A percentile compares a stretch with the other conserved stretches of the same genome.
Conservation (phyloP, 2,888 invertebrate genomes). For the Celastrina argiolus region DNA sequence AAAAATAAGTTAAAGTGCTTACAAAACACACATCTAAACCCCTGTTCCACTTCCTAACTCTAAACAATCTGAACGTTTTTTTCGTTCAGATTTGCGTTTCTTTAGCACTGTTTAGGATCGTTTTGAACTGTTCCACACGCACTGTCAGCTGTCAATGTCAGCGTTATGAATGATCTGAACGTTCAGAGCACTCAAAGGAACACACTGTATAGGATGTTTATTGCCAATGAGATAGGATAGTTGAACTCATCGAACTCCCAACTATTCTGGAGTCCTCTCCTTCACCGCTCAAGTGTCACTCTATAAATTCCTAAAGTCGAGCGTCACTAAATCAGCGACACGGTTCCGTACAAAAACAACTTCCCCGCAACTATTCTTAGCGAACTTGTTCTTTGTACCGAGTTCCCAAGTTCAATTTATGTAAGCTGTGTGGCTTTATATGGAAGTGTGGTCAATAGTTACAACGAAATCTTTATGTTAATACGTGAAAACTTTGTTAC, state of each 20-base stretch:
- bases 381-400: slow-evolving; percentile 3
- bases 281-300: not conserved
- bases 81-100: too few species aligned
- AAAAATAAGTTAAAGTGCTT: too few species aligned
- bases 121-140: too few species aligned
- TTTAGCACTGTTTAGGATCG: too few species aligned
- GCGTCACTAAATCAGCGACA: not conserved
- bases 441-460: not conserved
- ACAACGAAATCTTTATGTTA: too few species aligned
- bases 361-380: not conserved
- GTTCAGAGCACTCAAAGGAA: too few species aligned
- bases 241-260: not conserved
- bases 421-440: not conserved
- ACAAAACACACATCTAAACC: too few species aligned
- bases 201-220: not conserved
- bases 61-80: too few species aligned
- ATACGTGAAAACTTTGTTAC: too few species aligned
- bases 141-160: too few species aligned
- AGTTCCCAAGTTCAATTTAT: slow-evolving; percentile 5
- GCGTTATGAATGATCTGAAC: too few species aligned
- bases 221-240: not conserved
- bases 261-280: not conserved
- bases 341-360: slow-evolving; percentile 1
- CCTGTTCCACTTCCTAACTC: too few species aligned
- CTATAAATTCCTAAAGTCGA: not conserved